Base-by-base conservation (phyloP, 2,797 vertebrate genomes). In the Hypotaenidia philippensis region DNA sequence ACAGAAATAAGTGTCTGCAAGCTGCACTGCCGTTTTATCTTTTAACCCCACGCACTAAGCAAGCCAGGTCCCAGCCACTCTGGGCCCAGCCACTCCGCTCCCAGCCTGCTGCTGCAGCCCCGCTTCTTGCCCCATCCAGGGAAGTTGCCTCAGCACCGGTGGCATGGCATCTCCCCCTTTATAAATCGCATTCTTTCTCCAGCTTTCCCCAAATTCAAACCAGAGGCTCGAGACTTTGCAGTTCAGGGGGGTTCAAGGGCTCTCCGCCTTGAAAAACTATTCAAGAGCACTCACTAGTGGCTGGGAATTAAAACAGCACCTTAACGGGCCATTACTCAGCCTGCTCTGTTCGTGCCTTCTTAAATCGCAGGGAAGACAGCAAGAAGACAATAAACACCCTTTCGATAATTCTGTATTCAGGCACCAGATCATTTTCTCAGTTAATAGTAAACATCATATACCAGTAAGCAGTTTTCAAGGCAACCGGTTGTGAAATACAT, bases 251-350 rank as follows among this genome's bases (percentile, higher is more conserved):
- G 88, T 82, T 95, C 94, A 94, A 95, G 83, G 93, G 60, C 79
- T 86, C 64, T 52, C 26, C 80, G 74, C 71, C 92, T 94, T 77
- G 94, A 98, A 98, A 98, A 98, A 91, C 98, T 99, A 97, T 98
- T 98, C 98, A 99, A 99, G 98, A 99, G 99, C 99, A 98, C 98
- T 98, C 98, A 98, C 99, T 99, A 99, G 99, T 97, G 99, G 99
- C 87, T 97, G 57, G 94, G 96, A 81, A 85, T 90, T 96, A 97
- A 97, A 98, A 99, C 97, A 98, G 96, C 99, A 98, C 91, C 66
- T 80, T 29, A 36, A 34, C 57, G 44, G 82, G 70, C 85, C 83
- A 70, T 84, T 78, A 5, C 34, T 79, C 23, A n/a, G 60, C 45
- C 70, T 6, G 11, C 71, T 87, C 22, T 22, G 7, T 27, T 68